These are phyloP conservation scores for Alaudala cheleensis DNA, from an alignment of 2,113 vertebrate species.

Conservation along the genomic window DNA sequence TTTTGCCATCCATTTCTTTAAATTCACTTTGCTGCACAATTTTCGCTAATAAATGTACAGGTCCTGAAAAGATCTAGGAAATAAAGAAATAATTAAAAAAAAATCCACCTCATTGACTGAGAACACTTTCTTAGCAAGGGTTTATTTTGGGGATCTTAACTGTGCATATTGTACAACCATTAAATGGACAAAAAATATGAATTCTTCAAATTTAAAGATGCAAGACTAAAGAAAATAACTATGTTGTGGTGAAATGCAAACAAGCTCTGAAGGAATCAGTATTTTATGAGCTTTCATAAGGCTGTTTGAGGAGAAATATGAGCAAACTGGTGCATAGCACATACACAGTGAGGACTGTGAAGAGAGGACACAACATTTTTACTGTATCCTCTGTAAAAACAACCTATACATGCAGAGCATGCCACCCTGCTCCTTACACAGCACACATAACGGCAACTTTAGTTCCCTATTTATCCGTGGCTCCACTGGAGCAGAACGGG, in stretches of 20 bases:
- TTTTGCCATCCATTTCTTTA: not conserved
- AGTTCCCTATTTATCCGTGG: not conserved
- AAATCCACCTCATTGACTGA: not conserved
- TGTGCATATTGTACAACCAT: not conserved
- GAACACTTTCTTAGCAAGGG: not conserved
- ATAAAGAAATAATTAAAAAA: not conserved
- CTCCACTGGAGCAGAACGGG: not conserved
- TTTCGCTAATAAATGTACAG: not conserved
- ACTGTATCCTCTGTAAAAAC: not conserved
- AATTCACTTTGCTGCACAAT: not conserved
- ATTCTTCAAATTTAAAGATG: not conserved
- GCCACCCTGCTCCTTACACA: not conserved
- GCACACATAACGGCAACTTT: not conserved
- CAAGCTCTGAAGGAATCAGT: not conserved
- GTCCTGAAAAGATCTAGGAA: not conserved
- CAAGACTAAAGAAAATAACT: not conserved
- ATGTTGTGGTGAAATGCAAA: not conserved
- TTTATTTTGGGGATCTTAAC: not conserved
- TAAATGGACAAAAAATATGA: not conserved
- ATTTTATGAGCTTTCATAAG: not conserved
- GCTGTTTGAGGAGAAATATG: not conserved
- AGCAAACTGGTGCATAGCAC: not conserved
- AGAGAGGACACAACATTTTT: not conserved
- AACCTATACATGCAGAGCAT: not conserved
- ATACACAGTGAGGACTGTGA: not conserved